Base-by-base conservation (phyloP, 2,797 vertebrate species). In the Tangara arthus region DNA sequence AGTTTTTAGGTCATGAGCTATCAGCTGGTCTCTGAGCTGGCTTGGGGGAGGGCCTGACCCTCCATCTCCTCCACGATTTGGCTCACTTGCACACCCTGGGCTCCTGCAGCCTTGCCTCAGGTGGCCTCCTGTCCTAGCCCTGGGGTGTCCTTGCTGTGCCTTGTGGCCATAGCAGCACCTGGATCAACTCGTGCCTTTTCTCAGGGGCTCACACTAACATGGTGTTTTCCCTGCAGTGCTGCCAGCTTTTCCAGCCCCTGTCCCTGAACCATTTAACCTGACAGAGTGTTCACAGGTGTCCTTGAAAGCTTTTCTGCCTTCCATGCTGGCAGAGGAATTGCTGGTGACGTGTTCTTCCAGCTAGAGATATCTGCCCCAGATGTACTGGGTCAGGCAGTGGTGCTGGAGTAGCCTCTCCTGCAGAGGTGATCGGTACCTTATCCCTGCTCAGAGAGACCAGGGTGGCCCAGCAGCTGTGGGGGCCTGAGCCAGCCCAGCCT, bases 181-280 rank as follows among this genome's bases (percentile, higher is more conserved):
- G 94, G 60, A 91, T 90, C 89, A 90, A 59, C 75, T 87, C 2
- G 1, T 18, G 61, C 61, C 68, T 94, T 94, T 97, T 95, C 95
- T 83, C 92, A 96, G 69, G 92, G 72, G 56, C 41, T 46, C 68
- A 23, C 78, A 34, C 53, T 41, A 77, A 83, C 4, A 0, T 1
- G 2, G 42, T 0, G 1, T 82, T 87, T 92, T 65, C 32, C 46
- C 2, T 26, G 39, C 20, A 83, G 41, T 2, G 15, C 41, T 7
- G 7, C 41, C 41, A 4, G 71, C 75, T 75, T 80, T 70, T 86
- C 59, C 77, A 64, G 57, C 86, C 47, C 17, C 44, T 44, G 64
- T 87, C 32, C 41, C 21, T 87, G 72, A 84, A 79, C 89, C 6
- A 0, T 82, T 91, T 78, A 76, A 83, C 52, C 32, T 4, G 2